Conservation (phyloP, 2,113 vertebrate species). For the Pelmatolapia mariae region DNA sequence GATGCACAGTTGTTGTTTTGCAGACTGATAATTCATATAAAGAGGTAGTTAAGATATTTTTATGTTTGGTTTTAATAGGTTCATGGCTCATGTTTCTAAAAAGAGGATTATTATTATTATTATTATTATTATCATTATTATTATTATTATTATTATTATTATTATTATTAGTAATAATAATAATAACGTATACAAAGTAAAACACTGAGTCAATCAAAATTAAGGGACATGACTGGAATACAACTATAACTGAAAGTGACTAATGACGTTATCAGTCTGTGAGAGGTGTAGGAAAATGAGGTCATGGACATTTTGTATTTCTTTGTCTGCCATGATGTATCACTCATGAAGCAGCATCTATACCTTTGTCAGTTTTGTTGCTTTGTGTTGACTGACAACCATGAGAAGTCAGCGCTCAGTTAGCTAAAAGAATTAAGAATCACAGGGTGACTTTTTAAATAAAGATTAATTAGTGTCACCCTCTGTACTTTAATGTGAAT, state of each 20-base stretch:
- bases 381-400: not conserved
- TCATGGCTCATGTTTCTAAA: too few relatives aligned
- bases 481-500: not conserved
- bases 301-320: not conserved
- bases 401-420: accelerated
- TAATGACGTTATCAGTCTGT: not conserved
- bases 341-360: not conserved
- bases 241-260: not conserved
- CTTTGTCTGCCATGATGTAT: not conserved
- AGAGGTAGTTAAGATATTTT: too few relatives aligned
- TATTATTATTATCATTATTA: too few relatives aligned
- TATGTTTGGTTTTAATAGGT: too few relatives aligned
- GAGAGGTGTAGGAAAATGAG: not conserved
- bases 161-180: too few relatives aligned
- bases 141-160: too few relatives aligned
- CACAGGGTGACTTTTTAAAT: not conserved
- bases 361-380: not conserved
- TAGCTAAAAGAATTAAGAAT: not conserved
- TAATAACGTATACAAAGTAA: not conserved
- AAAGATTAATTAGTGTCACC: not conserved
- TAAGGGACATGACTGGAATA: not conserved
- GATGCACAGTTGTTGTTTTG: too few relatives aligned
- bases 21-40: too few relatives aligned
- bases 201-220: not conserved
- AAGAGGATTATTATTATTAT: too few relatives aligned